Evolutionary conservation across 2,113 vertebrate species (phyloP), one percentile per base, ranked within the genome.

Genomic region (Ceratotherium simum): DNA sequence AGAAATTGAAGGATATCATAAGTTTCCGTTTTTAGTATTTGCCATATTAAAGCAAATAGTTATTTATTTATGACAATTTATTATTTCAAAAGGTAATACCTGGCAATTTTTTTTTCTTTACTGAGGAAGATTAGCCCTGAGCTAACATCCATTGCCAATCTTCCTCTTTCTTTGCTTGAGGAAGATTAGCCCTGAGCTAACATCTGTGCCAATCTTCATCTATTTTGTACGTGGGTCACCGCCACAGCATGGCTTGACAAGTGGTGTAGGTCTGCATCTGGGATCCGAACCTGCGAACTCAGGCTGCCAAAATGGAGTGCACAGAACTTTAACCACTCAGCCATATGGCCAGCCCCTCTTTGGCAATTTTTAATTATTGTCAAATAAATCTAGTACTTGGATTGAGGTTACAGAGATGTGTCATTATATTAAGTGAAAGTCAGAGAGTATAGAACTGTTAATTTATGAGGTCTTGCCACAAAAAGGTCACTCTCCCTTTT

Each of bases 11-110:
- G 29, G 9, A 5, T 78, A 91, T 48, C 51, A 39, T 80, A 80
- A 54, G 9, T 81, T 84, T 54, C 27, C 4, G 73, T n/a, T 75
- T 96, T 85, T 83, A 80, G 3, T 67, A 83, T 83, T 86, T 80
- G n/a, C 36, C 31, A 88, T 60, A 78, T 48, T 90, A 17, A 97
- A 92, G 60, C 31, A 84, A 92, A 92, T 62, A 16, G 29, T 78
- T 25, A 54, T 54, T 54, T 54, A 54, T 54, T 54, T 54, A 54
- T 54, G 27, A 64, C 3, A 90, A 79, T 10, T 20, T 72, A 58
- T 88, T 8, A 75, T 93, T 93, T 97, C 20, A 88, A 82, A 91
- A 73, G 0, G 5, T 89, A 91, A 64, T 56, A 58, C 36, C 4
- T 36, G 3, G 16, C 0, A 93, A 87, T 56, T 85, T 83, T 86